Evolutionary conservation across 1,140 invertebrate species (phyloP).

Genomic region (Zaprionus inermis): DNA sequence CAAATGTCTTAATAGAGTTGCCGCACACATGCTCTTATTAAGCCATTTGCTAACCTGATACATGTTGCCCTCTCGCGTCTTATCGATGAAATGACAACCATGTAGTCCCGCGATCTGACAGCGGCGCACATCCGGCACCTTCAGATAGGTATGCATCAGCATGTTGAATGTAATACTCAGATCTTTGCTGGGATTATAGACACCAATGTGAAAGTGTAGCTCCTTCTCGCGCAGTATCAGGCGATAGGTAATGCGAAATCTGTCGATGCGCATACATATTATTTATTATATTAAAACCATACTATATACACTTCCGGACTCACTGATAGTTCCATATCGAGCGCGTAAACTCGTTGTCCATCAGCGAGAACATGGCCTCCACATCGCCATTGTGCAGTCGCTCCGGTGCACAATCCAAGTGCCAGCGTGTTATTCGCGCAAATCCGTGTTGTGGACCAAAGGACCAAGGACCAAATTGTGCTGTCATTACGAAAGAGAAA

Average conservation of each 20-base stretch:
- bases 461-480: constrained; percentile 97
- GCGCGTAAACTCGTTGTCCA: constrained; percentile 96
- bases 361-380: constrained; percentile 94
- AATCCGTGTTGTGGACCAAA: constrained; percentile 97
- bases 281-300: background rate
- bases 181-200: constrained; percentile 96
- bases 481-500: constrained; percentile 84
- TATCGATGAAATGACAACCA: constrained; percentile 96
- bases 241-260: constrained; percentile 93
- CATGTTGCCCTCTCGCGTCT: constrained; percentile 86
- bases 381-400: constrained; percentile 94
- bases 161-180: constrained; percentile 96
- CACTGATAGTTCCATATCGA: constrained; percentile 97
- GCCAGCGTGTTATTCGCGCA: constrained; percentile 95
- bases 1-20: background rate
- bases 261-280: constrained; percentile 56
- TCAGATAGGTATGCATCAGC: constrained; percentile 97
- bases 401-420: constrained; percentile 94
- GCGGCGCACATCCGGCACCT: constrained; percentile 95
- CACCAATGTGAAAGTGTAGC: constrained; percentile 95
- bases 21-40: too few species aligned
- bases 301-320: constrained; percentile 59
- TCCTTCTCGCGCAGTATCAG: constrained; percentile 95
- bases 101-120: constrained; percentile 96
- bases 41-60: constrained; percentile 41